A percentile compares a stretch with the other conserved stretches of the same genome.
phyloP scores from a whole-genome alignment of 2,797 vertebrate species.

The Bradypodion ventrale region DNA sequence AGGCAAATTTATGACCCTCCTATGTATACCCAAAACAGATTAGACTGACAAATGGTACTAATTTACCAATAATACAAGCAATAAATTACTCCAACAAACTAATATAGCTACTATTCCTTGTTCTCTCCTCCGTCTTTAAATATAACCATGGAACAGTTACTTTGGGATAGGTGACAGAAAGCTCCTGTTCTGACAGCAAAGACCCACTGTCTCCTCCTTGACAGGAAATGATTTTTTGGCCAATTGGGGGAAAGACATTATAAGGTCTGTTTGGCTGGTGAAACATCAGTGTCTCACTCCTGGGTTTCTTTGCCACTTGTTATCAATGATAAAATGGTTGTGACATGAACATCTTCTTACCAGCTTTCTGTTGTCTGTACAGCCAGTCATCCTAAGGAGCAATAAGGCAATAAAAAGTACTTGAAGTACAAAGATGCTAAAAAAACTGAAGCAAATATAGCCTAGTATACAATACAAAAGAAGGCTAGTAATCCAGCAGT shows the following conservation, averaged over 20 bases:
- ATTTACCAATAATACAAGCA: background rate
- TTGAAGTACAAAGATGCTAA: background rate
- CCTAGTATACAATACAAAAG: background rate
- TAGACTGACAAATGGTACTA: background rate
- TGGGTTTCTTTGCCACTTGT: background rate
- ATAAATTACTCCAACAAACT: background rate
- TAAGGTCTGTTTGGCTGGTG: background rate
- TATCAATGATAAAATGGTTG: background rate
- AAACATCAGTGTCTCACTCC: background rate
- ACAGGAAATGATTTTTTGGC: background rate
- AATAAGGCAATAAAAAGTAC: background rate
- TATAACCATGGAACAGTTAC: background rate
- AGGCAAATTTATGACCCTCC: too few relatives aligned
- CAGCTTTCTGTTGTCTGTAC: background rate
- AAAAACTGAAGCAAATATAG: too few relatives aligned
- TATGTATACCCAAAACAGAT: background rate
- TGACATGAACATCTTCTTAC: background rate
- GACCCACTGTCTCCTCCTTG: background rate
- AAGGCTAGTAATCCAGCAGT: background rate
- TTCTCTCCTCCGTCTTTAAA: background rate
- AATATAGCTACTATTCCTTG: background rate
- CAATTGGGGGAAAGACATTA: background rate
- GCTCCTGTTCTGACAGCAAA: background rate
- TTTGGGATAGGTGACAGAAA: background rate
- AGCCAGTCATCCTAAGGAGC: background rate